phyloP scores from a whole-genome alignment of 2,797 vertebrate species.

The Lerista edwardsae region DNA sequence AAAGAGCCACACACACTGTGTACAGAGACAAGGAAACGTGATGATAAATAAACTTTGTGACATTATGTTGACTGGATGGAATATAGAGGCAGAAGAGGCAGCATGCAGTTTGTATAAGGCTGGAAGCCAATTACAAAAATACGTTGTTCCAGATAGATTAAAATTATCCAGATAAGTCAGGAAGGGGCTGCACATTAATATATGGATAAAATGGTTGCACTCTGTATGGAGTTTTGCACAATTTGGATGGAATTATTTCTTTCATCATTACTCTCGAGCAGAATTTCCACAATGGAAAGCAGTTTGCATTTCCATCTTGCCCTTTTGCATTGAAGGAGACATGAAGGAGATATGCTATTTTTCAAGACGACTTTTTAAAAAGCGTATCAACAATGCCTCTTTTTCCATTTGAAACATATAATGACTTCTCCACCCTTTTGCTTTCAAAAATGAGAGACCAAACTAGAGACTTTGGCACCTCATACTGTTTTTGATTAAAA shows the following conservation, averaged over 20 bases:
- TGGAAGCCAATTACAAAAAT: background rate
- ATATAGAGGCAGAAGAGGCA: background rate
- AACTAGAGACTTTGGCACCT: slow-evolving; percentile 46
- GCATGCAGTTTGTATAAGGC: background rate
- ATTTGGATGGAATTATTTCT: too few relatives aligned
- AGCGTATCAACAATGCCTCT: slow-evolving; percentile 64
- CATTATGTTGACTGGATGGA: background rate
- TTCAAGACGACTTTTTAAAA: slow-evolving; percentile 55
- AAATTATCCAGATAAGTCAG: background rate
- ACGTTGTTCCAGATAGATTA: background rate
- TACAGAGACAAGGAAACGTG: background rate
- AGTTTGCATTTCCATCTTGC: slow-evolving; percentile 48
- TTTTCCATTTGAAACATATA: slow-evolving; percentile 33
- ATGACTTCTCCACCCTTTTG: slow-evolving; percentile 47
- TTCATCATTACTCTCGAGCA: background rate
- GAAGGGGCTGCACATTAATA: background rate
- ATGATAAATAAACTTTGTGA: background rate
- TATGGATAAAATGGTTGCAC: background rate
- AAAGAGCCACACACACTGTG: background rate
- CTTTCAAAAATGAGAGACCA: slow-evolving; percentile 42
- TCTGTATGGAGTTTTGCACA: background rate
- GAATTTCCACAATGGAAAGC: slow-evolving; percentile 49
- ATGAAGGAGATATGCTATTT: slow-evolving; percentile 49
- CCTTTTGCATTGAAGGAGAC: slow-evolving; percentile 56
- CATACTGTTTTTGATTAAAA: slow-evolving; percentile 55